Evolutionary conservation across 2,113 vertebrate genomes (phyloP), one percentile per base, ranked within the genome.

Genomic region (Oreamnos americanus): DNA sequence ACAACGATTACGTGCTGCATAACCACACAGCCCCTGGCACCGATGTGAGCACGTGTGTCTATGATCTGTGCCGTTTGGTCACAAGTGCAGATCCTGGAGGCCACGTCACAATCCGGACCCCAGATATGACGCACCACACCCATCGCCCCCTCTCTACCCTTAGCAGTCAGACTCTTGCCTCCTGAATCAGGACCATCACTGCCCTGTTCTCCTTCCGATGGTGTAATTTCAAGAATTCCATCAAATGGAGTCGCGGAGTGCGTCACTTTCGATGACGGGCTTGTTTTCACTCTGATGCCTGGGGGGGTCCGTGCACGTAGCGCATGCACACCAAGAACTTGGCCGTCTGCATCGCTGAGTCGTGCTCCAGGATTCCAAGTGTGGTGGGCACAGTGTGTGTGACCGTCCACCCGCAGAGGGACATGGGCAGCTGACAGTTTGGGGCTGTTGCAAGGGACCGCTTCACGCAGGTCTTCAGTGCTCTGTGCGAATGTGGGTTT

Each of bases 1-100:
- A 21, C 13, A 2, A 0, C 0, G 57, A 28, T 0, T 1, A 0
- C 0, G 0, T 0, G 1, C 17, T 1, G 6, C 5, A 0, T 13
- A 5, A 2, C 15, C 1, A 60, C 2, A 6, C 8, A 13, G 0
- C 2, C 12, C 7, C 7, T 6, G 36, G 3, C 39, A 0, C 7
- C 3, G 51, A 49, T 11, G 7, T 19, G 1, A 39, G n/a, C 10
- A 1, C 0, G 14, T 13, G 7, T 0, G 15, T 0, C 14, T 7
- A 0, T 3, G 6, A 19, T 12, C 11, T 36, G n/a, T 1, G 23
- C 6, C 0, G 0, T 25, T n/a, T 21, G 8, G 0, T 8, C 21
- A 1, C 13, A 13, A 5, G 12, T 3, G 8, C 2, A 19, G 16
- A 11, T 4, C 5, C 3, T 2, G 7, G 43, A 4, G 45, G 17